Evolutionary conservation across 2,113 vertebrate species (phyloP).

Genomic region (Rhadina sibilatrix): DNA sequence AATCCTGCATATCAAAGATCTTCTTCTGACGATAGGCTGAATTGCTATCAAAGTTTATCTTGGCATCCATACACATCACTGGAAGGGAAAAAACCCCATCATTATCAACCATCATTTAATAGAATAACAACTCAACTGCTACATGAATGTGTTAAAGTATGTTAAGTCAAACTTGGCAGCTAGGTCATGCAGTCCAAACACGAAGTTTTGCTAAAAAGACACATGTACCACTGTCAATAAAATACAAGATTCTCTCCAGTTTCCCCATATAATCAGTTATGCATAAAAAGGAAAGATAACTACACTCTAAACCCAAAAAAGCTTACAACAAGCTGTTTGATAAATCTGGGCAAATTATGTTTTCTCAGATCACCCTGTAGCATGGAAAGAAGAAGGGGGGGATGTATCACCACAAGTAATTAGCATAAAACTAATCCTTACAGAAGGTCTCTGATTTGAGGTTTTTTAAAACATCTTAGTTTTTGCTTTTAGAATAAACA

Average conservation of each 20-base stretch:
- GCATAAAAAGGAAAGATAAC: background rate
- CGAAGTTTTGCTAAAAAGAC: background rate
- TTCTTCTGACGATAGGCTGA: slow-evolving; percentile 91
- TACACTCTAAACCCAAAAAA: background rate
- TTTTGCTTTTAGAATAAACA: background rate
- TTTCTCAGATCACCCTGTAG: background rate
- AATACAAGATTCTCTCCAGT: background rate
- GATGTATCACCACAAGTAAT: background rate
- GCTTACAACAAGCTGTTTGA: background rate
- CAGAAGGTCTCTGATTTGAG: background rate
- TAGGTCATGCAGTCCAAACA: background rate
- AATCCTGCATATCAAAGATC: slow-evolving; percentile 91
- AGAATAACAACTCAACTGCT: background rate
- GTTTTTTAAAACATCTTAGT: background rate
- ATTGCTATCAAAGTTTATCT: slow-evolving; percentile 98
- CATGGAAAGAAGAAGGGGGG: background rate
- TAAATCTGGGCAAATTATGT: background rate
- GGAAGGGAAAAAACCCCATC: background rate
- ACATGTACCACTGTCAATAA: background rate
- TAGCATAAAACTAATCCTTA: background rate
- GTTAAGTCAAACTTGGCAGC: background rate
- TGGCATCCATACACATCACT: slow-evolving; percentile 99
- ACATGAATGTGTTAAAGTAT: background rate
- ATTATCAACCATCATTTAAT: background rate
- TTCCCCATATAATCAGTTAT: background rate